A percentile compares a stretch with the other conserved stretches of the same genome.
phyloP scores from a whole-genome alignment of 2,113 vertebrate species.

The Phainopepla nitens region DNA sequence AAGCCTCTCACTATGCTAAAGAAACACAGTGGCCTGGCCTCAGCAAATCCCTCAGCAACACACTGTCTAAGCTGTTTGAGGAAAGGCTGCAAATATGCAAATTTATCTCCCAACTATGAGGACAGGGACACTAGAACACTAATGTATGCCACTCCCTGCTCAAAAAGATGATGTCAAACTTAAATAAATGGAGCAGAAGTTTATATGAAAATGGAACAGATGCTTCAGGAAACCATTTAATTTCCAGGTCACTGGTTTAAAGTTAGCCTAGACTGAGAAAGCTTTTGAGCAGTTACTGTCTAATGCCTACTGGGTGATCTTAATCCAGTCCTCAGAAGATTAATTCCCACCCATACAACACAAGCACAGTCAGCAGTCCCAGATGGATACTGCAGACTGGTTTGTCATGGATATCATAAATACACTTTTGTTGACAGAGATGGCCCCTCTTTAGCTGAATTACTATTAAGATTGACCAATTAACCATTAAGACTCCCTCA shows the following conservation, averaged over 20 bases:
- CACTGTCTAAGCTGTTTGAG: background rate
- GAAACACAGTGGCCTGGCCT: background rate
- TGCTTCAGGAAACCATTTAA: background rate
- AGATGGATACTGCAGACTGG: background rate
- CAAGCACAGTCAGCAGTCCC: background rate
- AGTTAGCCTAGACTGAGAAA: background rate
- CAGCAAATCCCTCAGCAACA: background rate
- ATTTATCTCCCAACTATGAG: background rate
- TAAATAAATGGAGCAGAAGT: background rate
- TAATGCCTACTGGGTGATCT: background rate
- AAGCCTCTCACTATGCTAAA: background rate
- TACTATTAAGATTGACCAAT: background rate
- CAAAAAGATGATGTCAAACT: background rate
- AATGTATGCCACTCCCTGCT: background rate
- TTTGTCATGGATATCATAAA: background rate
- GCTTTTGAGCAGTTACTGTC: background rate
- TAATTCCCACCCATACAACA: background rate
- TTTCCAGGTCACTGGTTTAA: background rate
- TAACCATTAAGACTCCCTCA: background rate
- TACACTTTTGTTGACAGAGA: background rate
- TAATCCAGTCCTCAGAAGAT: background rate
- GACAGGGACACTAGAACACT: background rate
- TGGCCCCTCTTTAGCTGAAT: background rate
- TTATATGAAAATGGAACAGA: background rate
- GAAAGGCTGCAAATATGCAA: background rate